Base-by-base conservation (phyloP, 37 sponge, comb jelly and placozoan genomes). In the Lycopodina hypogea region DNA sequence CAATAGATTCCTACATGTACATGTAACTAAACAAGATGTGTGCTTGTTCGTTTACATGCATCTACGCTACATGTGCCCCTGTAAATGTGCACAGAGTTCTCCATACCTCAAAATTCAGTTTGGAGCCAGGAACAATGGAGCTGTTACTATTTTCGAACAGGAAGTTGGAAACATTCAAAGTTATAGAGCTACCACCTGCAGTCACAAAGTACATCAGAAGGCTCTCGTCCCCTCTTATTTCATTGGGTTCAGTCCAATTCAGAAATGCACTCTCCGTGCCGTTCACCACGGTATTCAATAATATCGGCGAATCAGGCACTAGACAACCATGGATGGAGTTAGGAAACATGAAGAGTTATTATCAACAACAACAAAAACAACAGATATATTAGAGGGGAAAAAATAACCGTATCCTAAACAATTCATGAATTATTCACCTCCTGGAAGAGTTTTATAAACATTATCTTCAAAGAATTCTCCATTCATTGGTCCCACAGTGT, bases 261-360 rank as follows among this genome's bases (percentile, higher is more conserved):
- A 73, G 56, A 4, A 3, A 19, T 12, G n/a, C 74, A 73, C 35
- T 53, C 28, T 56, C 18, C 19, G 74, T 73, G 56, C 74, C 74
- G 28, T 24, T 3, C 3, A 45, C 74, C 2, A 2, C 53, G 56
- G 55, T 1, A 35, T 11, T 34, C 1, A 67, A 1, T 8, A 6
- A 7, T 30, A 3, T 67, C 7, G 37, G 36, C 4, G 36, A 18
- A 35, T 67, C 68, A 9, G 68, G 68, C 11, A 67, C 68, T 36
- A 8, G 36, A 67, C n/a, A n/a, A n/a, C n/a, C n/a, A n/a, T n/a
- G n/a, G n/a, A n/a, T n/a, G n/a, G n/a, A n/a, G n/a, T n/a, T n/a
- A n/a, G 11, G 68, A 37, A 19, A 14, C 19, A 67, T 30, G 30
- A 2, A 67, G 7, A 30, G 7, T 34, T 67, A 30, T 67, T 34